A percentile compares a stretch with the other conserved stretches of the same genome.
Evolutionary conservation across 1,140 invertebrate species (phyloP).

Genomic region (Aphelinus atriplicis): DNA sequence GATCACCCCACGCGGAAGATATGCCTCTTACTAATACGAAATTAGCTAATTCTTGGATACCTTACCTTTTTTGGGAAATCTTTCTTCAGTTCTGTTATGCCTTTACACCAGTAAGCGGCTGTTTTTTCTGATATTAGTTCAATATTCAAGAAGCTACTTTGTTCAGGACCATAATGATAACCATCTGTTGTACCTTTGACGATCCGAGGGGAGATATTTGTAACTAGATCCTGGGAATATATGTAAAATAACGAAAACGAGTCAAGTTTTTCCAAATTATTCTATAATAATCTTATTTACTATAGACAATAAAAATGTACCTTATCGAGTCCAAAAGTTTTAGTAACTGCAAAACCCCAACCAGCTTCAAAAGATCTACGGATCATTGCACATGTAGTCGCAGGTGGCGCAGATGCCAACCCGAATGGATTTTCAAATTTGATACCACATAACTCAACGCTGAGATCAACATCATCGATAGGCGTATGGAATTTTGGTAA

Average conservation of each 20-base stretch:
- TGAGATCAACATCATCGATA: slow-evolving; percentile 94
- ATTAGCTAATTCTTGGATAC: slow-evolving; percentile 55
- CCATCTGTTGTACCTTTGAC: slow-evolving; percentile 92
- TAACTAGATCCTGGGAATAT: slow-evolving; percentile 82
- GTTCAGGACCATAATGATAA: slow-evolving; percentile 91
- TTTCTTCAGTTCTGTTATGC: slow-evolving; percentile 87
- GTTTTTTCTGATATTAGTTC: slow-evolving; percentile 98
- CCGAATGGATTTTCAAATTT: slow-evolving; percentile 98
- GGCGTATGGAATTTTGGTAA: slow-evolving; percentile 93
- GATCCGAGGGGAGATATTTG: slow-evolving; percentile 97
- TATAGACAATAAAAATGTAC: slow-evolving; percentile 60
- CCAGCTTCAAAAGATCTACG: slow-evolving; percentile 92
- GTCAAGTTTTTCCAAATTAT: neutral
- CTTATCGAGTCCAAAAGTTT: slow-evolving; percentile 96
- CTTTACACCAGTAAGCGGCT: slow-evolving; percentile 90
- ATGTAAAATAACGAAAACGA: neutral
- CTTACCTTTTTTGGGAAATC: slow-evolving; percentile 88
- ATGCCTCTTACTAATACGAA: slow-evolving; percentile 8
- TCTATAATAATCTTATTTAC: neutral
- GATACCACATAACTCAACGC: slow-evolving; percentile 90
- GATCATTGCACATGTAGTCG: slow-evolving; percentile 95
- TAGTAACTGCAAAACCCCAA: slow-evolving; percentile 96
- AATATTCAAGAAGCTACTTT: slow-evolving; percentile 96
- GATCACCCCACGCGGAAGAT: neutral
- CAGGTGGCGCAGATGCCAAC: slow-evolving; percentile 95